A percentile compares a stretch with the other conserved stretches of the same genome.
phyloP scores from a whole-genome alignment of 2,113 vertebrate genomes.

The Anoplopoma fimbria region DNA sequence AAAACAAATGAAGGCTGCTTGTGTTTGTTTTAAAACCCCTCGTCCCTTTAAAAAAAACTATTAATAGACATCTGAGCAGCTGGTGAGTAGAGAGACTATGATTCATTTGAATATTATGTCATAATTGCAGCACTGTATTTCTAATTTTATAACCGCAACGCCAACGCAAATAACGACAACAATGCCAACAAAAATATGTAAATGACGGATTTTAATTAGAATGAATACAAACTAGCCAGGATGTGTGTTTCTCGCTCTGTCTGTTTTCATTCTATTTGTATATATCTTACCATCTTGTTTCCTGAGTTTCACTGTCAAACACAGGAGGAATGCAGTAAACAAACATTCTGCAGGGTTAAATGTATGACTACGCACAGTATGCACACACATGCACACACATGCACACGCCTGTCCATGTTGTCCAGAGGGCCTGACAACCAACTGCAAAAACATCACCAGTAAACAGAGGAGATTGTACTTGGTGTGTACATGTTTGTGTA shows the following conservation, averaged over 20 bases:
- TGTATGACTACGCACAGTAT: neutral
- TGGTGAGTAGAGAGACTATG: constrained; percentile 44
- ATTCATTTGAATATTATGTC: constrained; percentile 47
- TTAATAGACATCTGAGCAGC: constrained; percentile 66
- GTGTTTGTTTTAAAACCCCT: constrained; percentile 57
- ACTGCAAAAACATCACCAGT: neutral
- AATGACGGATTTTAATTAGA: neutral
- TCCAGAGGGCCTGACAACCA: constrained; percentile 20
- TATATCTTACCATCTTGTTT: constrained; percentile 28
- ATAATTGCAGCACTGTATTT: constrained; percentile 10
- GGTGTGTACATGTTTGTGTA: neutral
- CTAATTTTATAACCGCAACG: neutral
- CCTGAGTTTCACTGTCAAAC: constrained; percentile 1
- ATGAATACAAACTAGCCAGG: neutral
- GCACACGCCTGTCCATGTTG: neutral
- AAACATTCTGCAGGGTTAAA: constrained; percentile 3
- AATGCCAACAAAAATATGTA: neutral
- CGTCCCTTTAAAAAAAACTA: constrained; percentile 53
- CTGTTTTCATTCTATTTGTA: neutral
- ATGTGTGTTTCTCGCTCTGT: neutral
- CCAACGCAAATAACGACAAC: neutral
- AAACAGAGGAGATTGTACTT: constrained; percentile 18
- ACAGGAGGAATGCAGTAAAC: constrained; percentile 26
- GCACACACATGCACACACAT: neutral
- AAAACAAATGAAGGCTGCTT: constrained; percentile 49